Evolutionary conservation across 2,888 invertebrate genomes (phyloP).

Genomic region (Latrodectus hesperus): DNA sequence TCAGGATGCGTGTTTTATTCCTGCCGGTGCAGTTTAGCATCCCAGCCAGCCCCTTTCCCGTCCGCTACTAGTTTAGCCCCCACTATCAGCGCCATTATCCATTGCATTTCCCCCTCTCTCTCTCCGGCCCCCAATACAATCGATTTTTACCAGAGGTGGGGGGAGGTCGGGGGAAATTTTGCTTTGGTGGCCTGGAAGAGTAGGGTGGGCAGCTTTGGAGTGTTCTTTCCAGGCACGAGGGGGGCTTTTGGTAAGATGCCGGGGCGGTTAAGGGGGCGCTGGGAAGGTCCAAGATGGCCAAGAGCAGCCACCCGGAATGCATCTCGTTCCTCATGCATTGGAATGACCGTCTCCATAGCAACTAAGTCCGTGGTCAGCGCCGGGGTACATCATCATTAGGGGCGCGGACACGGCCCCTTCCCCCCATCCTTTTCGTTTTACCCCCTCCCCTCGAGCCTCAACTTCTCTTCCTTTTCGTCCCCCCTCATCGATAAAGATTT

Average conservation of each 20-base stretch:
- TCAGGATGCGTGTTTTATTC: slow-evolving; percentile 53
- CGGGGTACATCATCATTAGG: slow-evolving; percentile 69
- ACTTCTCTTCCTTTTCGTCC: slow-evolving; percentile 29
- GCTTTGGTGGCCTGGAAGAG: slow-evolving; percentile 15
- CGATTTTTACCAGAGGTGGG: slow-evolving; percentile 56
- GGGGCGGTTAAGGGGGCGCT: slow-evolving; percentile 25
- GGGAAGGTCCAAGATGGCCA: slow-evolving; percentile 68
- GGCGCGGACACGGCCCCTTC: slow-evolving; percentile 56
- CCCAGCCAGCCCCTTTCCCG: slow-evolving; percentile 24
- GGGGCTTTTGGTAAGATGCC: slow-evolving; percentile 39
- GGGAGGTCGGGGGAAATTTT: slow-evolving; percentile 20
- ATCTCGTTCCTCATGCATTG: slow-evolving; percentile 69
- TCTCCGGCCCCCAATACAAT: slow-evolving; percentile 53
- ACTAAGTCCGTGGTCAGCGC: slow-evolving; percentile 70
- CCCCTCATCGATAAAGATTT: not conserved
- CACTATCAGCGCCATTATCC: slow-evolving; percentile 64
- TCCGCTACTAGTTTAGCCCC: slow-evolving; percentile 66
- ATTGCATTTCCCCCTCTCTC: slow-evolving; percentile 25
- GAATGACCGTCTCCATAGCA: slow-evolving; percentile 69
- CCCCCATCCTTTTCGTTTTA: slow-evolving; percentile 1
- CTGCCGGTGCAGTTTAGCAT: slow-evolving; percentile 57
- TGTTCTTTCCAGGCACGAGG: slow-evolving; percentile 16
- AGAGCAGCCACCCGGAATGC: slow-evolving; percentile 68
- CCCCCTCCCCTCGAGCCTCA: slow-evolving; percentile 20
- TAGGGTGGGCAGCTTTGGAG: slow-evolving; percentile 48